Conservation (phyloP, 2,113 vertebrate species). For the Antechinus stuartii region DNA sequence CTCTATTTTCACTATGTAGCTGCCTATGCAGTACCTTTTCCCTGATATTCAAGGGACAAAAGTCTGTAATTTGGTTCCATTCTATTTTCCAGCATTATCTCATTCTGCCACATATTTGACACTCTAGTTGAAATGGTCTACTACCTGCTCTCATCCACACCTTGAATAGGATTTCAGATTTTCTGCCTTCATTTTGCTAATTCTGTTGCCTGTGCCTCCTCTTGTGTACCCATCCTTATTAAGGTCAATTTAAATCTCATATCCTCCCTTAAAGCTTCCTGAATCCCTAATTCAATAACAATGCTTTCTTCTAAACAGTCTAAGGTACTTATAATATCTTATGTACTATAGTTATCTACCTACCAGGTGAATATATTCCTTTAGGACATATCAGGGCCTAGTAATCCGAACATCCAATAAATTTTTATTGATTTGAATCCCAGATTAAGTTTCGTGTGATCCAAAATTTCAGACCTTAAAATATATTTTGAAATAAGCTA, state of each 20-base stretch:
- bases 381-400: neutral
- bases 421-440: neutral
- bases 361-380: neutral
- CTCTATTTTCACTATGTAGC: neutral
- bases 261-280: neutral
- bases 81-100: neutral
- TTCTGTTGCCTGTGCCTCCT: neutral
- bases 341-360: neutral
- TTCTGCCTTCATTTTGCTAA: neutral
- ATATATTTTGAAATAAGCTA: constrained; percentile 52
- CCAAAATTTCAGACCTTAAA: constrained; percentile 44
- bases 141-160: neutral
- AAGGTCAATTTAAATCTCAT: neutral
- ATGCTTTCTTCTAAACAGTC: neutral
- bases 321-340: neutral
- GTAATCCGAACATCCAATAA: neutral
- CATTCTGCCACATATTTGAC: neutral
- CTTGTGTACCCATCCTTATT: neutral
- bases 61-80: neutral
- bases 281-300: neutral
- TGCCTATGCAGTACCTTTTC: neutral
- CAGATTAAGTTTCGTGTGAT: neutral
- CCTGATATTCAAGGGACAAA: neutral
- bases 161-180: neutral
- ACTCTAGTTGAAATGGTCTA: neutral